phyloP scores from a whole-genome alignment of 2,888 invertebrate genomes.

The Notodonta dromedarius region DNA sequence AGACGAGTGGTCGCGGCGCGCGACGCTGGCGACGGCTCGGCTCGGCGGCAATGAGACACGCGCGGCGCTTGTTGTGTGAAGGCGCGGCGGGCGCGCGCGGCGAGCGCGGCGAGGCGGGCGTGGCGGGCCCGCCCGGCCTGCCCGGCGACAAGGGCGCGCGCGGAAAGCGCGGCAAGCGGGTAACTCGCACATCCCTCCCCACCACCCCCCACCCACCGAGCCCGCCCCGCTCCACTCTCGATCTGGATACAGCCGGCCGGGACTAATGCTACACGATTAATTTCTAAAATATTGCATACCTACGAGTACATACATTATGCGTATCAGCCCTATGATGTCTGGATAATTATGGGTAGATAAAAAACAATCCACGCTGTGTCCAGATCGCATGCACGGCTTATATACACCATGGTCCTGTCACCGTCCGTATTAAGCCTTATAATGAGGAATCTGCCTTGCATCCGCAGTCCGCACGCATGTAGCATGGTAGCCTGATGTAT shows the following conservation, averaged over 20 bases:
- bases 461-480: slow-evolving; percentile 12
- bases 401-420: neutral
- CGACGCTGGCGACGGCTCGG: neutral
- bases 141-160: slow-evolving; percentile 95
- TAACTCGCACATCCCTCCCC: slow-evolving; percentile 71
- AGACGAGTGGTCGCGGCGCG: neutral
- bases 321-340: neutral
- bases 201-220: neutral
- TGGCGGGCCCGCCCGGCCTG: slow-evolving; percentile 89
- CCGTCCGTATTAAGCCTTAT: neutral
- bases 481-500: slow-evolving; percentile 31
- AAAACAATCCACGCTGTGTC: neutral
- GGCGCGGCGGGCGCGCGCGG: slow-evolving; percentile 88
- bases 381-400: neutral
- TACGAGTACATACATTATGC: neutral
- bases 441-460: neutral
- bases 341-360: neutral
- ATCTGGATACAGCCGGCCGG: slow-evolving; percentile 1
- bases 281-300: neutral
- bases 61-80: slow-evolving; percentile 62
- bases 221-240: slow-evolving; percentile 7
- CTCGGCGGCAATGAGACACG: neutral
- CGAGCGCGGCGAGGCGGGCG: slow-evolving; percentile 92
- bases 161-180: slow-evolving; percentile 97
- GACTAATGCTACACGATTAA: no score